Evolutionary conservation across 2,888 invertebrate species (phyloP).

Genomic region (Aspidiotus rigidus): DNA sequence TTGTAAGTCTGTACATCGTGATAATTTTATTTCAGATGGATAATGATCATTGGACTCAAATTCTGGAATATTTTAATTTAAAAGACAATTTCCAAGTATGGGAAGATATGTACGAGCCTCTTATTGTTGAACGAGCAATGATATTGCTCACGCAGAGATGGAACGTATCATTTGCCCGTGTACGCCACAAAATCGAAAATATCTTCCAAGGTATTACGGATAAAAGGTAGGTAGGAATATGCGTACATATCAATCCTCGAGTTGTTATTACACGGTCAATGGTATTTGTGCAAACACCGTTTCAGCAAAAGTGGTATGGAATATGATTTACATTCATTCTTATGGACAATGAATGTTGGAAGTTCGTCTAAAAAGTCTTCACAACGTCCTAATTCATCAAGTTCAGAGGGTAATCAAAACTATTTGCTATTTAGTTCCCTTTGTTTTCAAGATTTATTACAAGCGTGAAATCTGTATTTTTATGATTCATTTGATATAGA

Average conservation of each 20-base stretch:
- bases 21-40: not conserved
- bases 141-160: constrained; percentile 14
- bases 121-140: constrained; percentile 23
- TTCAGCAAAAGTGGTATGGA: constrained; percentile 13
- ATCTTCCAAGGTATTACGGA: constrained; percentile 12
- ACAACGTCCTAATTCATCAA: not conserved
- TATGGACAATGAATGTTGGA: constrained; percentile 20
- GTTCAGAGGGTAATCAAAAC: not conserved
- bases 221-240: not conserved
- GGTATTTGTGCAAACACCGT: not conserved
- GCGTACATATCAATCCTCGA: no score
- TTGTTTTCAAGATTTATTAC: not conserved
- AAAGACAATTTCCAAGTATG: constrained; percentile 15
- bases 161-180: constrained; percentile 11
- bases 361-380: constrained; percentile 12
- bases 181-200: constrained; percentile 2
- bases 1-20: no score
- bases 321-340: constrained; percentile 19
- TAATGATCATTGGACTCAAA: constrained; percentile 14
- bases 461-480: not conserved
- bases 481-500: not conserved
- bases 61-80: constrained; percentile 24
- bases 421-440: no score
- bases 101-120: constrained; percentile 19
- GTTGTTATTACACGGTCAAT: no score